phyloP scores from a whole-genome alignment of 2,888 invertebrate species.

The Hemithea aestivaria region DNA sequence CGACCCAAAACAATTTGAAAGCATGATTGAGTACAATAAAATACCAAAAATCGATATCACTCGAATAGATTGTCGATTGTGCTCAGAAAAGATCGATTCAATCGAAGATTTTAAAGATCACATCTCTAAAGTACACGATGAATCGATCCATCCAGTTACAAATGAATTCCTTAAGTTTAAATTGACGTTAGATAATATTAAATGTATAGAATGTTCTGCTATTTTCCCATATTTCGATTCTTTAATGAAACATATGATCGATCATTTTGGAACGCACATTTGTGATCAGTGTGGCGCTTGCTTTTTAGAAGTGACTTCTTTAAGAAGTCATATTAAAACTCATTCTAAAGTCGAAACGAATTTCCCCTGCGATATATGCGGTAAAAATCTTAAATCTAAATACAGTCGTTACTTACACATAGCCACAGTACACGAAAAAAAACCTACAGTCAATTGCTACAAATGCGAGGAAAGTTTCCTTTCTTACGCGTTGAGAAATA shows the following conservation, averaged over 20 bases:
- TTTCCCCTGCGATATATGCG: slow-evolving; percentile 70
- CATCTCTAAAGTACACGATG: slow-evolving; percentile 42
- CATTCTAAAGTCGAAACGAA: slow-evolving; percentile 61
- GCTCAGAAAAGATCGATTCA: slow-evolving; percentile 53
- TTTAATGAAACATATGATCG: slow-evolving; percentile 63
- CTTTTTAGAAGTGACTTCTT: slow-evolving; percentile 68
- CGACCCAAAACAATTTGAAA: slow-evolving; percentile 51
- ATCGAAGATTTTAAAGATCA: slow-evolving; percentile 51
- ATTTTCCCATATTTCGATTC: slow-evolving; percentile 60
- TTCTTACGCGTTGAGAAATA: slow-evolving; percentile 54
- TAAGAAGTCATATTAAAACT: slow-evolving; percentile 55
- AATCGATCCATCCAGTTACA: slow-evolving; percentile 39
- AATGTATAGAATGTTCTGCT: slow-evolving; percentile 57
- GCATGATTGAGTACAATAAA: slow-evolving; percentile 57
- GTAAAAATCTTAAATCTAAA: slow-evolving; percentile 63
- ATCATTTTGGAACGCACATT: slow-evolving; percentile 62
- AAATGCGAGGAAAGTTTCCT: slow-evolving; percentile 63
- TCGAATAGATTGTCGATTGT: slow-evolving; percentile 61
- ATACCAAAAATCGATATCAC: slow-evolving; percentile 67
- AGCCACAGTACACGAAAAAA: slow-evolving; percentile 55
- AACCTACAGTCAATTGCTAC: slow-evolving; percentile 61
- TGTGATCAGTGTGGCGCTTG: slow-evolving; percentile 68
- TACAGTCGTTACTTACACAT: slow-evolving; percentile 60
- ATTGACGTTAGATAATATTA: slow-evolving; percentile 49
- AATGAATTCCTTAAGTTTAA: slow-evolving; percentile 64